These are phyloP conservation scores for Felis chaus DNA, from an alignment of 2,113 vertebrate genomes.

Conservation along the genomic window DNA sequence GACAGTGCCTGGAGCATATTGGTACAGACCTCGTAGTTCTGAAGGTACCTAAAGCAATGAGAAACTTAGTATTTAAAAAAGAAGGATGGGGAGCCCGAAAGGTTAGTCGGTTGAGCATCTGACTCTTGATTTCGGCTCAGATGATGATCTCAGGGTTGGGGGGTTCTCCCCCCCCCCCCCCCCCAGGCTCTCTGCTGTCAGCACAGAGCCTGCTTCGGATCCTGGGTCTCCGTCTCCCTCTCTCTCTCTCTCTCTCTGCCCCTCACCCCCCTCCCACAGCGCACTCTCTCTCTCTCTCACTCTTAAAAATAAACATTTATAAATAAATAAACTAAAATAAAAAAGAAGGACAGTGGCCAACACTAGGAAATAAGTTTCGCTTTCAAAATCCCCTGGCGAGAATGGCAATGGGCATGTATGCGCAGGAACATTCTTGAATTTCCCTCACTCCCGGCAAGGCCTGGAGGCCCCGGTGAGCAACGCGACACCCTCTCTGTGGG, in stretches of 20 bases:
- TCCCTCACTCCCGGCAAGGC: neutral
- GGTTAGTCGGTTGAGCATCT: too few species aligned
- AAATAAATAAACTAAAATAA: neutral
- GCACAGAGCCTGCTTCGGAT: too few species aligned
- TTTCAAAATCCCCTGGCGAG: neutral
- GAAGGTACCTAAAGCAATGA: conserved; percentile 81
- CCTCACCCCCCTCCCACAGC: too few species aligned
- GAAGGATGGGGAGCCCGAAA: neutral
- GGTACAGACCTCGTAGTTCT: neutral
- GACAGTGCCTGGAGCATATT: neutral
- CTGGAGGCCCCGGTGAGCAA: neutral
- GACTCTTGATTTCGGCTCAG: too few species aligned
- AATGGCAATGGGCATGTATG: neutral
- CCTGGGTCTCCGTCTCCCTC: too few species aligned
- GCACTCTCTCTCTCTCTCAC: too few species aligned
- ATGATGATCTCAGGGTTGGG: too few species aligned
- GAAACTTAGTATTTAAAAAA: conserved; percentile 77
- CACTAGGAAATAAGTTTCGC: conserved; percentile 56
- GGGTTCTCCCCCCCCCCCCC: too few species aligned
- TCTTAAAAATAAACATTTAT: too few species aligned
- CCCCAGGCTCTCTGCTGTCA: too few species aligned
- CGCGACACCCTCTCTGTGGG: neutral
- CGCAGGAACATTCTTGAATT: neutral
- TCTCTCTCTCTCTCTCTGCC: too few species aligned
- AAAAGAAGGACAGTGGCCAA: conserved; percentile 62